These are phyloP conservation scores for Micromussa lordhowensis DNA, from an alignment of 92 coral and sea anemone species.

Conservation along the genomic window DNA sequence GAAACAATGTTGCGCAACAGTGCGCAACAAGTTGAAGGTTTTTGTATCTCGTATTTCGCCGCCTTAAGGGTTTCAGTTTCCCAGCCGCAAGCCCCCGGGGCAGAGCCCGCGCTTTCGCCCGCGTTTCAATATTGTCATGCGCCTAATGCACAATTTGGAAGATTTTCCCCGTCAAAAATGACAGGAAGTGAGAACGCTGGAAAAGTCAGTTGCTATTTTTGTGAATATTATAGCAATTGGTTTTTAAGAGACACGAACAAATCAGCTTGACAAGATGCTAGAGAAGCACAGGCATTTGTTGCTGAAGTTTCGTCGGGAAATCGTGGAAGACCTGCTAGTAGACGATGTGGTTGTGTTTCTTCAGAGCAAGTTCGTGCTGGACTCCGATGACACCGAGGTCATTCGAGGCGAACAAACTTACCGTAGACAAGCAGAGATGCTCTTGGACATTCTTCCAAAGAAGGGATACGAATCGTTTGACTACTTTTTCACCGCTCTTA, in stretches of 20 bases:
- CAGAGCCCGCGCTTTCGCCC: slow-evolving; percentile 8
- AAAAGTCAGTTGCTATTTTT: slow-evolving; percentile 2
- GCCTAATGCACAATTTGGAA: slow-evolving; percentile 12
- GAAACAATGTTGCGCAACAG: too few species aligned
- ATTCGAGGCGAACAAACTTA: slow-evolving; percentile 73
- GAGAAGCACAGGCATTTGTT: slow-evolving; percentile 92
- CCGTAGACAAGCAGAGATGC: slow-evolving; percentile 77
- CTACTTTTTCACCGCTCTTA: slow-evolving; percentile 69
- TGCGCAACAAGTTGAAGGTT: too few species aligned
- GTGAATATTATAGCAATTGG: not conserved
- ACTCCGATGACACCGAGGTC: slow-evolving; percentile 81
- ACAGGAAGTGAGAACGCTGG: slow-evolving; percentile 16
- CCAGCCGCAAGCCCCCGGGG: too few species aligned
- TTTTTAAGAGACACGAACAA: not conserved
- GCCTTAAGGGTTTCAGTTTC: too few species aligned
- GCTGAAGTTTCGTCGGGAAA: slow-evolving; percentile 67
- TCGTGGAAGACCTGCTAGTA: slow-evolving; percentile 86
- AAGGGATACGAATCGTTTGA: slow-evolving; percentile 89
- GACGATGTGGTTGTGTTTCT: slow-evolving; percentile 85
- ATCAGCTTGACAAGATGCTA: slow-evolving; percentile 61
- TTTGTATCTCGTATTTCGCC: too few species aligned
- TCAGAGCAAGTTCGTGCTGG: slow-evolving; percentile 82
- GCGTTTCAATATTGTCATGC: slow-evolving; percentile 6
- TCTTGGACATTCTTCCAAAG: slow-evolving; percentile 85
- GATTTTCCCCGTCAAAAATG: slow-evolving; percentile 29